Evolutionary conservation across 2,888 invertebrate genomes (phyloP), one percentile per base, ranked within the genome.

Genomic region (Catocala fraxini): DNA sequence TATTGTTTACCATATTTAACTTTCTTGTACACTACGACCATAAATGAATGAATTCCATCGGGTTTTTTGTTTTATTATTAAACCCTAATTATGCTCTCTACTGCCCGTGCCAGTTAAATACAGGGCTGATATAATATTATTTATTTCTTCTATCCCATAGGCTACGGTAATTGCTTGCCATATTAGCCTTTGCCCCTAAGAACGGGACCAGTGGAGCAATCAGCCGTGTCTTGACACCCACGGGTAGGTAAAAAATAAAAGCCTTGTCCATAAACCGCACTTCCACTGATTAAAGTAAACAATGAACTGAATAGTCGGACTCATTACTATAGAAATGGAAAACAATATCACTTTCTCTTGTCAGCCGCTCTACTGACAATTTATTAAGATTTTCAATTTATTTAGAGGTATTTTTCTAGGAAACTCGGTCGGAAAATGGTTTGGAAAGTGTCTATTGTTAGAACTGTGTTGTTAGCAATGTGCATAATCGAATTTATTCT

Each of bases 261-360:
- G n/a, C 42, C 12, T 43, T 13, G 45, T 45, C 12, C 5, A 45
- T 6, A 51, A 46, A 46, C 56, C 34, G 33, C 47, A 42, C 13
- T 42, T 51, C 56, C 56, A 45, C n/a, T 41, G 39, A 33, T 62
- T 12, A 35, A 42, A 52, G 45, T 15, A 60, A 59, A 76, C 74
- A 74, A 76, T 76, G 25, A 25, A 25, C 25, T 25, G 25, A 25
- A 25, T 25, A 25, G 25, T 25, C 25, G 25, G 25, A 25, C 25
- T 25, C 25, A 4, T 25, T 25, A 41, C 65, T 49, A 64, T 65
- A 68, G 74, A 76, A 74, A 74, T 61, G 47, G 74, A 74, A 70
- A 76, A 70, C 74, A 49, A 35, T 6, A 12, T 52, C 35, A 76
- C 74, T 74, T 74, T 74, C 77, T 57, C 70, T 63, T 25, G 25